phyloP scores from a whole-genome alignment of 2,113 vertebrate species.

The Hippolais icterina region DNA sequence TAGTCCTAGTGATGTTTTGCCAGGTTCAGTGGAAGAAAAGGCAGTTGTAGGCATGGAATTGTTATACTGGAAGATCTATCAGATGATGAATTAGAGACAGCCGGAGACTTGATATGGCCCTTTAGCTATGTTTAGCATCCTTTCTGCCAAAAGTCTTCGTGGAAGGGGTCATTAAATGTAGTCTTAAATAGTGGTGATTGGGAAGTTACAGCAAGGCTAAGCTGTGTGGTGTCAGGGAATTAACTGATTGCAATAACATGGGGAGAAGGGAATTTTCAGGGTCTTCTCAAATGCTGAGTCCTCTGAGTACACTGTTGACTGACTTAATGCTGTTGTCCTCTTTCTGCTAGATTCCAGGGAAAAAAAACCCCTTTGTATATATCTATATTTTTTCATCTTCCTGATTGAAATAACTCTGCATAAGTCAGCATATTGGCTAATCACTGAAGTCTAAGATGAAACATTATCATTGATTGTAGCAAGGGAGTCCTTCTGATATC shows the following conservation, averaged over 20 bases:
- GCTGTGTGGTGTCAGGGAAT: background rate
- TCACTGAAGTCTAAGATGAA: background rate
- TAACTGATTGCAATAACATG: background rate
- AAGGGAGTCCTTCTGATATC: background rate
- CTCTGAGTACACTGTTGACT: background rate
- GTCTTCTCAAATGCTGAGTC: background rate
- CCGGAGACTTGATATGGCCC: background rate
- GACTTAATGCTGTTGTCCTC: background rate
- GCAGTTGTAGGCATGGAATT: background rate
- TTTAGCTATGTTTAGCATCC: background rate
- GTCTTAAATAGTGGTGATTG: background rate
- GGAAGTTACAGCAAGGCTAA: background rate
- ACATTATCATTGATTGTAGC: background rate
- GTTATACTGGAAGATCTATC: background rate
- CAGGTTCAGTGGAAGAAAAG: conserved; percentile 54
- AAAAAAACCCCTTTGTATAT: background rate
- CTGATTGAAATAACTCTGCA: background rate
- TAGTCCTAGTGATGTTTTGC: conserved; percentile 62
- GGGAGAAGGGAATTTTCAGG: background rate
- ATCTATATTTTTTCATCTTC: background rate
- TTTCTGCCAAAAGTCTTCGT: background rate
- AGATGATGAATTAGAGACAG: background rate
- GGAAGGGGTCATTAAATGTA: background rate
- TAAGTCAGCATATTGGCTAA: background rate
- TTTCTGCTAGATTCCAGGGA: background rate